A percentile compares a stretch with the other conserved stretches of the same genome.
Evolutionary conservation across 2,113 vertebrate species (phyloP).

Genomic region (Neotoma lepida): DNA sequence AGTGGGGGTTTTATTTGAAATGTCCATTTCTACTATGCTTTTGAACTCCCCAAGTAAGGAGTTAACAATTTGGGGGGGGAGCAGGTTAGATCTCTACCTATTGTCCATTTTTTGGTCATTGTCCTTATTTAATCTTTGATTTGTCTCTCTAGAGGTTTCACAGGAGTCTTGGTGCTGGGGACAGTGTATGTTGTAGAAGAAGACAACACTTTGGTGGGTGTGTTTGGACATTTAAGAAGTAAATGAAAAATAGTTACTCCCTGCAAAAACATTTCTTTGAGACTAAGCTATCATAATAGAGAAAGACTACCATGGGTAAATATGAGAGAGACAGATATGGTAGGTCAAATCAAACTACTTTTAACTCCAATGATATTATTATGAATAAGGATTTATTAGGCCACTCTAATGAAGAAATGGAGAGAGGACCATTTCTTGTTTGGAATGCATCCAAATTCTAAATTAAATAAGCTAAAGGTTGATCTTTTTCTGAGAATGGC

Average conservation of each 20-base stretch:
- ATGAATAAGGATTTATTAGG: not conserved
- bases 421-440: not conserved
- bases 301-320: not conserved
- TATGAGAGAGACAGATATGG: not conserved
- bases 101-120: not conserved
- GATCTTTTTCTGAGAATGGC: not conserved
- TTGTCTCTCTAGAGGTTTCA: not conserved
- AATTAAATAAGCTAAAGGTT: not conserved
- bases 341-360: not conserved
- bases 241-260: not conserved
- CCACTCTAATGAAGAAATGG: not conserved
- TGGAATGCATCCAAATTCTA: conserved; percentile 6
- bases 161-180: not conserved
- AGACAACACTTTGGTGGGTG: not conserved
- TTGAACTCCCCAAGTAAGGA: not conserved
- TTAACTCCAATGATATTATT: not conserved
- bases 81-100: not conserved
- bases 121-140: conserved; percentile 5
- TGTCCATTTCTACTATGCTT: conserved; percentile 20
- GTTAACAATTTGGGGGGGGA: not conserved
- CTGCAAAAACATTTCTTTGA: not conserved
- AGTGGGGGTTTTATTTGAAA: not conserved
- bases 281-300: not conserved
- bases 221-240: not conserved
- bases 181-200: not conserved